These are phyloP conservation scores for Zaprionus lineosus DNA, from an alignment of 2,888 invertebrate genomes.

Conservation along the genomic window DNA sequence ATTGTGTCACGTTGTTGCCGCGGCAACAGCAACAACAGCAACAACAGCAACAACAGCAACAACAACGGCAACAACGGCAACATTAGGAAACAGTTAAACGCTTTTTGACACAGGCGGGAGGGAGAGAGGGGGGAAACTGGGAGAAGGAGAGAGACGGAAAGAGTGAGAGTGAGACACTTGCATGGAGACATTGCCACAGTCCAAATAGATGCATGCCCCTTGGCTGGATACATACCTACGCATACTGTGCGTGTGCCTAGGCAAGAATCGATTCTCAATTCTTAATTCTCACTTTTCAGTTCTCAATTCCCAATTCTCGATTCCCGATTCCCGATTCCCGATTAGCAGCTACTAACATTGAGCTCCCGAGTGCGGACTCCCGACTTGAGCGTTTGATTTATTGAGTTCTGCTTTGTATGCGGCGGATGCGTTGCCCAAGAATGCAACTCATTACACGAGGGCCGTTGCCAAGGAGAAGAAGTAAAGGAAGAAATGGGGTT, in stretches of 20 bases:
- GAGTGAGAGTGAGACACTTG: not conserved
- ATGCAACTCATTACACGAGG: slow-evolving; percentile 68
- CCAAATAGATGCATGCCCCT: slow-evolving; percentile 14
- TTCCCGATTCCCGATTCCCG: too few relatives aligned
- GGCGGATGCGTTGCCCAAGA: slow-evolving; percentile 56
- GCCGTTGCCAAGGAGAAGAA: not conserved
- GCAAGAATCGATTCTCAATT: slow-evolving; percentile 2
- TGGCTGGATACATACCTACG: slow-evolving; percentile 56
- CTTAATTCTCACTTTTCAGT: too few relatives aligned
- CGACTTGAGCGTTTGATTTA: slow-evolving; percentile 59
- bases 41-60: not conserved
- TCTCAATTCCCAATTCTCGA: too few relatives aligned
- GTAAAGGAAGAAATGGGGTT: not conserved
- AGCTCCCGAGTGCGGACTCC: slow-evolving; percentile 1
- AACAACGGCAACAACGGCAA: slow-evolving; percentile 10
- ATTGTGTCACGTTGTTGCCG: slow-evolving; percentile 70
- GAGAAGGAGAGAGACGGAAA: slow-evolving; percentile 15
- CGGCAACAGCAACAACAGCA: slow-evolving; percentile 31
- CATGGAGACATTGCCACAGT: not conserved
- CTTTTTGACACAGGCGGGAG: slow-evolving; percentile 26
- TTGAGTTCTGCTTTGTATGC: slow-evolving; percentile 70
- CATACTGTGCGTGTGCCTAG: slow-evolving; percentile 72
- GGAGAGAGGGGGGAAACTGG: slow-evolving; percentile 8
- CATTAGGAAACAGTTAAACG: slow-evolving; percentile 26
- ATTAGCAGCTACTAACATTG: too few relatives aligned